Base-by-base conservation (phyloP, 2,797 vertebrate species). In the Channallabes apus region DNA sequence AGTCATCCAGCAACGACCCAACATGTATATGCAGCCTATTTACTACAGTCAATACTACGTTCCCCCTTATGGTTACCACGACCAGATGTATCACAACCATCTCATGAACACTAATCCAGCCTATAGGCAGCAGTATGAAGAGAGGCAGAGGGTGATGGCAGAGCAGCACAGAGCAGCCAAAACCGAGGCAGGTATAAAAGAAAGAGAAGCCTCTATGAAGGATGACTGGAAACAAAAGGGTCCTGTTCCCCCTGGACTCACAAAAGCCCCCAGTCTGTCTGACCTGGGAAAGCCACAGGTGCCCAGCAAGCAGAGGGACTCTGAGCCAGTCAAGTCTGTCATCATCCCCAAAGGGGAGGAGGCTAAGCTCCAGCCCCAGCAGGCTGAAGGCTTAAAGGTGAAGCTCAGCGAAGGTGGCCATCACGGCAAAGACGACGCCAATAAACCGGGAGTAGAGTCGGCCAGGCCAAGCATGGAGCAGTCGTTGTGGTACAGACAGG, bases 31-130 rank as follows among this genome's bases (percentile, higher is more conserved):
- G 98, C 98, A 98, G 87, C 97, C 98, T 35, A 96, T 99, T 11
- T 99, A 99, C 93, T 99, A 99, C 89, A 98, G 98, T 94, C 98
- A 99, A 91, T 99, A 99, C 86, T 99, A 99, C 0, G 96, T 99
- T n/a, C 97, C 98, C 0, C 97, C 97, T 0, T 99, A 99, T 0
- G 96, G 97, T 82, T 99, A 99, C 0, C 92, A 91, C 0, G 98
- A 99, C 90, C 98, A 98, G 93, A 96, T 97, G 51, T 99, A 99
- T 91, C 98, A 99, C 0, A 96, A 95, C 89, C 98, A 99, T 93
- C 94, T 99, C 87, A 95, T 99, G 91, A 98, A 96, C 94, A 97
- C 97, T 69, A 99, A 97, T 90, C 92, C 97, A 0, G 92, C 96
- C 22, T 99, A 98, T 90, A 94, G 98, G 76, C 98, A 99, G 89